Base-by-base conservation (phyloP, 2,888 invertebrate genomes). In the Hydraecia micacea region DNA sequence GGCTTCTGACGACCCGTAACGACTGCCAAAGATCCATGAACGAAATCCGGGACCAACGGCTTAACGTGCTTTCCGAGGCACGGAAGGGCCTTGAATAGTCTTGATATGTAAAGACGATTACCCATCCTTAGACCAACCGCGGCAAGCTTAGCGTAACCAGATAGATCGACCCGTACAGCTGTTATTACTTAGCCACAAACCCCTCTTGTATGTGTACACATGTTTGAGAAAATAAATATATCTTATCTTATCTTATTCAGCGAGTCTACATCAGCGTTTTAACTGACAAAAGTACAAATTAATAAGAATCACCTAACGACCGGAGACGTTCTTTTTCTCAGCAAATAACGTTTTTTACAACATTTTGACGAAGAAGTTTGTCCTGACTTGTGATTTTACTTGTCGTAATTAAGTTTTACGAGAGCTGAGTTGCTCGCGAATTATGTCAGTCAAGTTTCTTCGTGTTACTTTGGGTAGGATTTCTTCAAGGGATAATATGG, bases 291-390 rank as follows among this genome's bases (percentile, higher is more conserved):
- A 92, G 93, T 93, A 92, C 91, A 93, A 95, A 95, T 94, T 94
- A 95, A 93, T 94, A 94, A 94, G 92, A 94, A 94, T 94, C 92
- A 92, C 92, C 92, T 90, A 89, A 91, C 91, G 91, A 89, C 86
- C 83, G 68, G 69, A 70, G 75, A 80, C 73, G 78, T 86, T 88
- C 83, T 87, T 89, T 87, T 89, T 85, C 84, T 75, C 62, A 18
- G 70, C 73, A 79, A 85, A 88, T 80, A 81, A 82, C 80, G 71
- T 84, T 83, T 87, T 83, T 83, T 75, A 76, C 77, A 80, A 73
- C 77, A 77, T 87, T 90, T 87, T 81, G 60, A 79, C 82, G 81
- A 84, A 74, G 79, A 80, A 86, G 75, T 84, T 84, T 72, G 72
- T 80, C 69, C 77, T 80, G 81, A 84, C 80, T 86, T 63, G 80